Evolutionary conservation across 2,113 vertebrate genomes (phyloP).

Genomic region (Trogon surrucura): DNA sequence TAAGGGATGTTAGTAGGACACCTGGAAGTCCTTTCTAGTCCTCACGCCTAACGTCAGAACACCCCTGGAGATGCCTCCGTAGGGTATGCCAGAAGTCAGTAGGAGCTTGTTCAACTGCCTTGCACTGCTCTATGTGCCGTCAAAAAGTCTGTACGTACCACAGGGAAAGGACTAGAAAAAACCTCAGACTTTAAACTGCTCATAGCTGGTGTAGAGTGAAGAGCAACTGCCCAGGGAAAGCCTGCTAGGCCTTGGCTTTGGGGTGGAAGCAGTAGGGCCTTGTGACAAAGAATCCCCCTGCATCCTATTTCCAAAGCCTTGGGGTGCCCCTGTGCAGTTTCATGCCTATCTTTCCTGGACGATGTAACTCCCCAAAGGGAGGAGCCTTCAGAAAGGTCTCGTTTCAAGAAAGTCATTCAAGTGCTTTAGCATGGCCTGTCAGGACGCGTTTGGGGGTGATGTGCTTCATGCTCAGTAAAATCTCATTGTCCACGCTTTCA

Average conservation of each 20-base stretch:
- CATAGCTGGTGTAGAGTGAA: neutral
- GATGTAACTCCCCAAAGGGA: neutral
- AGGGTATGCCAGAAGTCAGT: neutral
- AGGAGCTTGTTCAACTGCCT: neutral
- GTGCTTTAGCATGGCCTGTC: slow-evolving; percentile 43
- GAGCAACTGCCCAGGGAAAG: neutral
- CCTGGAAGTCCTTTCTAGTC: neutral
- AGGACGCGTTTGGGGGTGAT: slow-evolving; percentile 35
- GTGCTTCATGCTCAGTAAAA: slow-evolving; percentile 51
- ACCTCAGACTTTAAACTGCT: rapidly evolving
- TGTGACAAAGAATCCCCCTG: neutral
- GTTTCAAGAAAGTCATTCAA: slow-evolving; percentile 62
- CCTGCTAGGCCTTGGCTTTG: neutral
- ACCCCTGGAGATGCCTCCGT: too few relatives aligned
- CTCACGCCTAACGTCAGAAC: neutral
- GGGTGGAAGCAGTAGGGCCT: neutral
- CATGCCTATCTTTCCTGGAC: slow-evolving; percentile 11
- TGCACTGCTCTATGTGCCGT: rapidly evolving
- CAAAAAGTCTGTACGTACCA: neutral
- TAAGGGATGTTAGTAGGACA: neutral
- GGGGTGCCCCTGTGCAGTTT: neutral
- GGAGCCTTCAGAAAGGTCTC: neutral
- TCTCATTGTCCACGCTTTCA: slow-evolving; percentile 61
- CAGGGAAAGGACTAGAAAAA: neutral
- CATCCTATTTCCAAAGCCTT: neutral